Base-by-base conservation (phyloP, 2,797 vertebrate genomes). In the Eulemur rubriventer region DNA sequence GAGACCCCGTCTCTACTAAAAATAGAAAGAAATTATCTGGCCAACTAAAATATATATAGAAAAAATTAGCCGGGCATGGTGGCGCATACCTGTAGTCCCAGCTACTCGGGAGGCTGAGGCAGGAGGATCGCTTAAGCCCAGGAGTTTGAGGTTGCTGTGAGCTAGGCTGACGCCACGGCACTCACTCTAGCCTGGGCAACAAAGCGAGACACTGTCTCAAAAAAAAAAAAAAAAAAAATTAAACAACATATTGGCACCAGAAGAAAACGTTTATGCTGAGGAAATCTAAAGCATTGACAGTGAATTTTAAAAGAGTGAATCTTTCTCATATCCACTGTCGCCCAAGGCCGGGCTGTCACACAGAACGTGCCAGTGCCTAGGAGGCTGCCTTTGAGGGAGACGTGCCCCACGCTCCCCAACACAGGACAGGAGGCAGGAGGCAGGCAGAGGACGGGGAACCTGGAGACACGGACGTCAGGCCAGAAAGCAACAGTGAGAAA, bases 231-330 rank as follows among this genome's bases (percentile, higher is more conserved):
- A 38, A 72, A 91, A 87, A 80, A 59, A 6, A 8, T 28, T 61
- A 63, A 86, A 46, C 33, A 46, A 18, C 43, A 61, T 11, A 43
- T 2, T 43, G 76, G 63, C 10, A n/a, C 46, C 48, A 52, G 28
- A 95, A 46, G 52, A 41, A 80, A 86, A 59, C 28, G 9, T 73
- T 63, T n/a, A 57, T 46, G 61, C 67, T 89, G 9, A 70, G 67
- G 30, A 81, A 38, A 17, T 90, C 41, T 57, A 35, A 92, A 46
- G 38, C 17, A 14, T 30, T 13, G 17, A 46, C 26, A 26, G 16
- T 35, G 28, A 38, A 30, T 57, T 90, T 28, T 43, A 50, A 38
- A 87, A 94, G 41, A 41, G 73, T 10, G 2, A 43, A 16, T 33
- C 48, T 67, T 24, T 33, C 73, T 86, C 41, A 72, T 4, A 26